Evolutionary conservation across 2,113 vertebrate genomes (phyloP), one percentile per base, ranked within the genome.

Genomic region (Agapornis roseicollis): DNA sequence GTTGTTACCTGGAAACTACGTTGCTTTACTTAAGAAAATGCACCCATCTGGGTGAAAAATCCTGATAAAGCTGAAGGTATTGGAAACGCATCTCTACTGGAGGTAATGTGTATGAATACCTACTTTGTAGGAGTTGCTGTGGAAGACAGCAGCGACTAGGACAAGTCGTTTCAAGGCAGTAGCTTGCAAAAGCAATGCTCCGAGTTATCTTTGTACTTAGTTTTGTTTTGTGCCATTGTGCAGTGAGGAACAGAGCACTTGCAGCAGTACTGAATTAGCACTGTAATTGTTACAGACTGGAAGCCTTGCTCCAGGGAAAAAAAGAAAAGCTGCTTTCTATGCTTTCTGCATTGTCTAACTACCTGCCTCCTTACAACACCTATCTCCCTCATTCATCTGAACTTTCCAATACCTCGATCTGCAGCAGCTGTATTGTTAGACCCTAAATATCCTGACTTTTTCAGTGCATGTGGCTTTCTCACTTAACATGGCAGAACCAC

Each of bases 61-160:
- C 76, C 47, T 17, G 16, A 35, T 58, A 7, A 0, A 49, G n/a
- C 11, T 64, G n/a, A 33, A 80, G 42, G 22, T 25, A 33, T 46
- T 88, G 52, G 42, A 88, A 50, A 33, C 9, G 10, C 8, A 20
- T 39, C n/a, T 69, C 35, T 25, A 63, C 60, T 74, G 49, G 10
- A 74, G 65, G 49, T 7, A 71, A 47, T 0, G 0, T 49, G 12
- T 23, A 11, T 25, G 22, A 58, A 5, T 4, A 35, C 25, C 33
- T 56, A 16, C 20, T 47, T 72, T 72, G 15, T 25, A 49, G 64
- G 9, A 89, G 31, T 52, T 89, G 31, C 77, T 64, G 39, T 61
- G 35, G 28, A 72, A 72, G 24, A 18, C 25, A 37, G 14, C n/a
- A 73, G 33, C 35, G 64, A 53, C 49, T 60, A 81, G 41, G 42